Base-by-base conservation (phyloP, 2,113 vertebrate species). In the Ailuropoda melanoleuca region DNA sequence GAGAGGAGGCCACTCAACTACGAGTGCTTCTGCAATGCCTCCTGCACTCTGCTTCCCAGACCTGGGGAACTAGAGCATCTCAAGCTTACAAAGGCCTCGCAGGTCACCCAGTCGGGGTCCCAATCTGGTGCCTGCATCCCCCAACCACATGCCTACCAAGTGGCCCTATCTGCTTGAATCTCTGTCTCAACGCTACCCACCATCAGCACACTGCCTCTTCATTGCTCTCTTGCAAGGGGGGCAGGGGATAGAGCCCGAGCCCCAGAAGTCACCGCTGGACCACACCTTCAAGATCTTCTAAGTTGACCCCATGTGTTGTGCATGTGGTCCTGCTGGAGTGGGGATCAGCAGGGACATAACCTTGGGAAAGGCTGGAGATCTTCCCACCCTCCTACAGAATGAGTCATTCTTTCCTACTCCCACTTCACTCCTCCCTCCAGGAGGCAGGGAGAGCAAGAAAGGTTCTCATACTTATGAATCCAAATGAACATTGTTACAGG, bases 271-370 rank as follows among this genome's bases (percentile, higher is more conserved):
- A 70, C n/a, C 1, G 0, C 13, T 37, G 26, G 86, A 89, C n/a
- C 37, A 24, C 34, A 24, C 56, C 74, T 72, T 46, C 5, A 50
- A 77, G 29, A 74, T 43, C 82, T 53, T n/a, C 14, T 82, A 17
- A 78, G 29, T 66, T n/a, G 70, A 4, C 24, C 19, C 13, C 8
- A 2, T n/a, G 37, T 50, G 21, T 14, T 53, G 81, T 8, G 14
- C 2, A 0, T 7, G 37, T 39, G 64, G 11, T 24, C 53, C 21
- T 0, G 19, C 74, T 29, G 19, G 15, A 17, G 31, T 4, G 3
- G 48, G 37, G 31, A 29, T 37, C 19, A 43, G 53, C 21, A 60
- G n/a, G 9, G 37, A 74, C 9, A 13, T 4, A 19, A 46, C 26
- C 64, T 68, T 56, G 53, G 66, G 37, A 82, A 34, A 97, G 74